Evolutionary conservation across 2,888 invertebrate species (phyloP), one percentile per base, ranked within the genome.

Genomic region (Ophion ellenae): DNA sequence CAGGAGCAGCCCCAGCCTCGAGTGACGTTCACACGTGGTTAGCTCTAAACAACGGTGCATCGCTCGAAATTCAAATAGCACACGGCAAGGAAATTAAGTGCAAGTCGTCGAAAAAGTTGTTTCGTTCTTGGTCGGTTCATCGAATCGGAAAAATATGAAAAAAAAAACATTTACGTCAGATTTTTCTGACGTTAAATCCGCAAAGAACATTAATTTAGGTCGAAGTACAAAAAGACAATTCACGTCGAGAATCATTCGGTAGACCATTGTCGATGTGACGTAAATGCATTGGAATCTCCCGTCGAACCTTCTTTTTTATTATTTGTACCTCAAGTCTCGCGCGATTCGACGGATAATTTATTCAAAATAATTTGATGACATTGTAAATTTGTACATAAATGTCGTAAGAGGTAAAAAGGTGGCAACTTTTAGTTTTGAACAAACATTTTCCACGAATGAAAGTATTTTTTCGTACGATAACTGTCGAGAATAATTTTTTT

Each of bases 71-170:
- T 76, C 92, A 93, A 90, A 91, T 94, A 20, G 92, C 93, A 17
- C 94, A 94, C 77, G 94, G 94, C 36, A 93, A 90, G 36, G 93
- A 94, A 85, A 85, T 92, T 11, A 94, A 94, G 83, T 90, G 71
- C 81, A 93, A 92, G 71, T 90, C 93, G 14, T 86, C 93, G 11
- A 93, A 94, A 70, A 94, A 93, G 83, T 89, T 94, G 24, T 94
- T 94, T 78, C 92, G 94, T 81, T 94, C 94, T 75, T 94, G 94
- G 94, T 94, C 94, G 1, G 94, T 94, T 14, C 94, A 94, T 88
- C 90, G 93, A 32, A 94, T 94, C 86, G 94, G 94, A 24, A 94
- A 94, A 88, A 93, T 94, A 86, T 94, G 88, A 91, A 69, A 87
- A 17, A 84, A 69, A 88, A 17, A 84, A 70, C 81, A 71, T 81